Evolutionary conservation across 2,113 vertebrate species (phyloP).

Genomic region (Chinchilla lanigera): DNA sequence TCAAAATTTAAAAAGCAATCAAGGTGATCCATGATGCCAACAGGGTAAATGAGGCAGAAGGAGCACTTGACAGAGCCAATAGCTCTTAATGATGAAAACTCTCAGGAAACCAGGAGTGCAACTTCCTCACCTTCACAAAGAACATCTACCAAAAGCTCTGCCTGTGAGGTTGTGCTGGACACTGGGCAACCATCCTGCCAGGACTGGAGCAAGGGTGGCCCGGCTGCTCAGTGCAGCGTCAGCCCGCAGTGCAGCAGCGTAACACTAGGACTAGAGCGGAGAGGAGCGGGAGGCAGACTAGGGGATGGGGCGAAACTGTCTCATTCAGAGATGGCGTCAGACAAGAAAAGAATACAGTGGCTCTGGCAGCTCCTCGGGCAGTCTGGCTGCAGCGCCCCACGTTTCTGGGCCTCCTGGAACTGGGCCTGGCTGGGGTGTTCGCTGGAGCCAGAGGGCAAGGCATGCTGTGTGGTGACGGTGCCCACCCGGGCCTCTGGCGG

Average conservation of each 20-base stretch:
- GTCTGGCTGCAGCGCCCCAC: not conserved
- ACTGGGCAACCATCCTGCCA: not conserved
- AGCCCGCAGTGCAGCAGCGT: not conserved
- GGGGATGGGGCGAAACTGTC: not conserved
- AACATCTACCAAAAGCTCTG: not conserved
- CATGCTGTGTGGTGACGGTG: not conserved
- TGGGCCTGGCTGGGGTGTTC: no score
- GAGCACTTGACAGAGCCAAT: not conserved
- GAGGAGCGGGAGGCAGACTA: not conserved
- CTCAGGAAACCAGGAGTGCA: not conserved
- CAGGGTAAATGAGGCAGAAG: not conserved
- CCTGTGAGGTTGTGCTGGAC: not conserved
- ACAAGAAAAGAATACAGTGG: not conserved
- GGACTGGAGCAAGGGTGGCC: not conserved
- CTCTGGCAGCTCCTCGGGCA: not conserved
- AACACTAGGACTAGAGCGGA: not conserved
- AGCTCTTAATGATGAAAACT: not conserved
- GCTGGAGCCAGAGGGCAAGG: not conserved
- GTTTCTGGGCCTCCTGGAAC: not conserved
- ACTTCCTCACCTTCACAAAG: not conserved
- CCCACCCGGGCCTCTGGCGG: not conserved
- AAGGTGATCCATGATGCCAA: not conserved
- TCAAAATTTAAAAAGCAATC: not conserved
- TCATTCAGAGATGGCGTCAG: not conserved
- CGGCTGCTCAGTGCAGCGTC: not conserved